phyloP scores from a whole-genome alignment of 2,888 invertebrate genomes.

The Agonopterix subpropinquella region DNA sequence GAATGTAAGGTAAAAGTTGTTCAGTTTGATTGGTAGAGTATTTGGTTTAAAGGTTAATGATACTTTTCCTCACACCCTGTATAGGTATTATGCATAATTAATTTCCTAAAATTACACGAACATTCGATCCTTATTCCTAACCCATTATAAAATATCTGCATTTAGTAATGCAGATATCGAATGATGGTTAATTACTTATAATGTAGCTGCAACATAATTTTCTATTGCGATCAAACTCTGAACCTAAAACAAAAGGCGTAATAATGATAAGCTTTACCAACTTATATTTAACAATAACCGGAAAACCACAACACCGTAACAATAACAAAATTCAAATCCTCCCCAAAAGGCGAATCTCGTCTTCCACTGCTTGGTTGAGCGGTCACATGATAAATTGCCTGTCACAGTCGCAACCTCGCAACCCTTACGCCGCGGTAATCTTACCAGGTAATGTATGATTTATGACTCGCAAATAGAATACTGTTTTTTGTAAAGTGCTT shows the following conservation, averaged over 20 bases:
- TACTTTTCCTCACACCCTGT: too few species aligned
- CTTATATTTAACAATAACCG: constrained; percentile 5
- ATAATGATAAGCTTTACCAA: neutral
- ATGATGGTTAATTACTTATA: too few species aligned
- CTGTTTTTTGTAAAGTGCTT: constrained; percentile 18
- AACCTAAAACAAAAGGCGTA: neutral
- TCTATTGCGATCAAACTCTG: too few species aligned
- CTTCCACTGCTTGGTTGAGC: constrained; percentile 42
- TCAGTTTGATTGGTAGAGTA: too few species aligned
- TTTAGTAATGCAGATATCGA: too few species aligned
- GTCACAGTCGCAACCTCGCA: constrained; percentile 28
- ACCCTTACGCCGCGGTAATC: constrained; percentile 38
- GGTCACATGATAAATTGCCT: constrained; percentile 68
- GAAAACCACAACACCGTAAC: constrained; percentile 39
- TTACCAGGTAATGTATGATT: constrained; percentile 69
- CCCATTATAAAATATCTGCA: too few species aligned
- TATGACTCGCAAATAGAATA: constrained; percentile 58
- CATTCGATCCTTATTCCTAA: too few species aligned
- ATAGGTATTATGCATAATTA: too few species aligned
- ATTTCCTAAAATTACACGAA: too few species aligned
- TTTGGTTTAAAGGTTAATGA: too few species aligned
- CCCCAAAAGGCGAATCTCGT: constrained; percentile 51
- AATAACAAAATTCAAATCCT: constrained; percentile 54
- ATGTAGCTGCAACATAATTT: too few species aligned
- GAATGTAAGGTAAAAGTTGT: too few species aligned